These are phyloP conservation scores for Leuctra nigra DNA, from an alignment of 2,888 invertebrate genomes.

Conservation along the genomic window DNA sequence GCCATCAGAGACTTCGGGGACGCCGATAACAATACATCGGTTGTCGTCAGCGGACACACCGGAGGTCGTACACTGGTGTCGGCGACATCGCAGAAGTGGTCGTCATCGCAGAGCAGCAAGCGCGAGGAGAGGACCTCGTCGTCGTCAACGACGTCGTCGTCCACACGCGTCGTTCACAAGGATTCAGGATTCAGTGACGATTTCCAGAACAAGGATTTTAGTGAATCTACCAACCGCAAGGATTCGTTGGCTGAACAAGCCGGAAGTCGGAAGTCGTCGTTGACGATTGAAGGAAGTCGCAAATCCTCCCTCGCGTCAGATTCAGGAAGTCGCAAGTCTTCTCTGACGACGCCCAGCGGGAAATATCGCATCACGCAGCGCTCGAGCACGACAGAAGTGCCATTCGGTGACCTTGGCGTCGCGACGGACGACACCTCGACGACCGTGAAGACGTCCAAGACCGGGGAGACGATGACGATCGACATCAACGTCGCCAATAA, in stretches of 20 bases:
- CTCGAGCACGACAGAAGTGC: conserved; percentile 14
- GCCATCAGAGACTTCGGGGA: conserved; percentile 16
- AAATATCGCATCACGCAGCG: conserved; percentile 11
- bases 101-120: conserved; percentile 5
- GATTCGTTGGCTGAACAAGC: background rate
- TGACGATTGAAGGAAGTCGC: background rate
- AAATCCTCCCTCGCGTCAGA: background rate
- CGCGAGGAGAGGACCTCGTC: background rate
- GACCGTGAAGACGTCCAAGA: conserved; percentile 2
- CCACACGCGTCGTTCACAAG: background rate
- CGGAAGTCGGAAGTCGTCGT: conserved; percentile 3
- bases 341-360: background rate
- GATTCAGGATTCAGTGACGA: conserved; percentile 14
- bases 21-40: conserved; percentile 33
- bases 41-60: conserved; percentile 37
- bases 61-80: conserved; percentile 2
- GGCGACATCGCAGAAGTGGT: conserved; percentile 10
- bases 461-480: background rate
- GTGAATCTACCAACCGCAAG: background rate
- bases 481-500: background rate
- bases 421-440: background rate
- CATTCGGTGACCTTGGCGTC: conserved; percentile 2
- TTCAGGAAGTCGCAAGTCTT: conserved; percentile 3
- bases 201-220: background rate
- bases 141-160: background rate